Base-by-base conservation (phyloP, 2,113 vertebrate genomes). In the Potamarius usumacintae region DNA sequence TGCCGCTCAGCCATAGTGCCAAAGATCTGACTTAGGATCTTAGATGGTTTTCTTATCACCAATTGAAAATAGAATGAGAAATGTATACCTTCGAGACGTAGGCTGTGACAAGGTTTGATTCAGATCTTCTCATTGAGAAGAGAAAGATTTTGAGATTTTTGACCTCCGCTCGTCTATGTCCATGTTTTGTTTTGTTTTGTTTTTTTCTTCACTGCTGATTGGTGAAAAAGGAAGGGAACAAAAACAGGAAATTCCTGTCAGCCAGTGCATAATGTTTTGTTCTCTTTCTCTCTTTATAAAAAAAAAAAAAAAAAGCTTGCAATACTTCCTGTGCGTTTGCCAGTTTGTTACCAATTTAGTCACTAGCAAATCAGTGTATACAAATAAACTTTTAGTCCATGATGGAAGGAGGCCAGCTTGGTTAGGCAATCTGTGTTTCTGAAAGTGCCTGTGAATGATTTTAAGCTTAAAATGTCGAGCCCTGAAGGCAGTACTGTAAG, bases 401-500 rank as follows among this genome's bases (percentile, higher is more conserved):
- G 22, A 77, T n/a, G 25, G 12, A 78, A n/a, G 11, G 76, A 77
- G 22, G 22, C 22, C 76, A n/a, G 76, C 50, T 14, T 53, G 2
- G 11, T 14, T 15, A 15, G 25, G 0, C 25, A 79, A 14, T 12
- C 30, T 48, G 18, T 82, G 80, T 60, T 50, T 82, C 58, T 65
- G 22, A 63, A 63, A 18, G 22, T 52, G 57, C 27, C 42, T 22
- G 34, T n/a, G 20, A 81, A 65, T 42, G 69, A 60, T 88, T 58
- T 85, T 69, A 82, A 90, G 90, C 82, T 57, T 83, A 63, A 93
- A 95, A 95, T 94, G 92, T 93, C 92, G 91, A 90, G 90, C 88
- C 87, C 86, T 85, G 83, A 88, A 86, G 76, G 42, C 83, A 30
- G 76, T 20, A 52, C 88, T 90, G 93, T 93, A 94, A 93, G 94